Conservation (phyloP, 1,140 invertebrate genomes). For the Magallana ariakensis region DNA sequence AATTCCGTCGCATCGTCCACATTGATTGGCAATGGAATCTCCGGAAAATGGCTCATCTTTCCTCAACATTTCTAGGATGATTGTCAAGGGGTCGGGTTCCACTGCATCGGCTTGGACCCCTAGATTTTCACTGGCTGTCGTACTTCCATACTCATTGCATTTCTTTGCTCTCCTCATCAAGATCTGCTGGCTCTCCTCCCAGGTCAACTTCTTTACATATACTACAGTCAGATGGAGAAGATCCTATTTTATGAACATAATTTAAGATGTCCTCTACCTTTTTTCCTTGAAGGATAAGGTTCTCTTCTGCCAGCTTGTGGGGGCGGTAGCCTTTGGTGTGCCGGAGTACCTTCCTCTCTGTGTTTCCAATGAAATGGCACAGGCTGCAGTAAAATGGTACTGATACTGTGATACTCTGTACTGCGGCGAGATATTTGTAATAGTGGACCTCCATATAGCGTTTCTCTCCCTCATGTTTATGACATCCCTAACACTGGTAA, state of each 20-base stretch:
- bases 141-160: too few relatives aligned
- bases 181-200: conserved; percentile 15
- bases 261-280: not conserved
- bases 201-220: not conserved
- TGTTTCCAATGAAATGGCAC: conserved; percentile 35
- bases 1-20: not conserved
- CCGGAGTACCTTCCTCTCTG: not conserved
- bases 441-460: conserved; percentile 13
- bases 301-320: not conserved
- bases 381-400: conserved; percentile 39
- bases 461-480: too few relatives aligned
- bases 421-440: conserved; percentile 2
- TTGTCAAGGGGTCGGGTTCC: not conserved
- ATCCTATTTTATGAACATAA: not conserved
- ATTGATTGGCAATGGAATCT: not conserved
- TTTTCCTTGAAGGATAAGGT: not conserved
- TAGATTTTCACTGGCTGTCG: not conserved
- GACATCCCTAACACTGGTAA: too few relatives aligned
- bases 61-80: not conserved
- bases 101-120: not conserved
- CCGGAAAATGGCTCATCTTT: not conserved
- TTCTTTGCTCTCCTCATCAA: not conserved
- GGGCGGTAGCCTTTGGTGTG: too few relatives aligned
- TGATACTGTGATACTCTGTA: too few relatives aligned
- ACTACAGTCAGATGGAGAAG: not conserved